These are phyloP conservation scores for Ginglymostoma cirratum DNA, from an alignment of 2,113 vertebrate species.

Conservation along the genomic window DNA sequence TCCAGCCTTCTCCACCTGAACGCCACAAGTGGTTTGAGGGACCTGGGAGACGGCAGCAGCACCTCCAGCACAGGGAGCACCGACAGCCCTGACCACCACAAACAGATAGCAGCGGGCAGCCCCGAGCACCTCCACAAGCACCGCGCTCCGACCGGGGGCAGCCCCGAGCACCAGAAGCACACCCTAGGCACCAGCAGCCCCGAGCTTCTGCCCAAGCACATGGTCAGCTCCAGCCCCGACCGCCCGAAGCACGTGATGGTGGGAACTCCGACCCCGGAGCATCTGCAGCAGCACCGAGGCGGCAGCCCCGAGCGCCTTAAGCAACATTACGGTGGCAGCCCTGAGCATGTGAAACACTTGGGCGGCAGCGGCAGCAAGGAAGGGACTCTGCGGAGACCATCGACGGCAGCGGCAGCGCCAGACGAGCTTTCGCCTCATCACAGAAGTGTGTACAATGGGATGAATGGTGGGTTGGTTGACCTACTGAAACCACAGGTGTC, in stretches of 20 bases:
- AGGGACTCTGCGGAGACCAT: slow-evolving; percentile 63
- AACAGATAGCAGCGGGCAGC: slow-evolving; percentile 57
- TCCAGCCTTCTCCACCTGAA: slow-evolving; percentile 73
- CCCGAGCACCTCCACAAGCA: slow-evolving; percentile 78
- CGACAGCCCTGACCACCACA: slow-evolving; percentile 67
- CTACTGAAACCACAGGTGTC: slow-evolving; percentile 47
- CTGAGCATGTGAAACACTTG: slow-evolving; percentile 71
- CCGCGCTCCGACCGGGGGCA: slow-evolving; percentile 50
- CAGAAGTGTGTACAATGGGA: slow-evolving; percentile 78
- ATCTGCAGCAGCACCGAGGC: slow-evolving; percentile 72
- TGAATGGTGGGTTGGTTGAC: slow-evolving; percentile 67
- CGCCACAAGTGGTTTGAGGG: slow-evolving; percentile 63
- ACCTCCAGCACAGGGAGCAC: slow-evolving; percentile 80
- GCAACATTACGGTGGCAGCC: slow-evolving; percentile 66
- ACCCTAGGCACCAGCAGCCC: slow-evolving; percentile 55
- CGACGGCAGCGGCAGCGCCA: slow-evolving; percentile 45
- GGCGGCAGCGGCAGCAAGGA: slow-evolving; percentile 52
- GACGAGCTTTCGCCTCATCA: slow-evolving; percentile 72
- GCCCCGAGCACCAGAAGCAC: slow-evolving; percentile 62
- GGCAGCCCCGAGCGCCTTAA: slow-evolving; percentile 79
- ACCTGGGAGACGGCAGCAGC: slow-evolving; percentile 88
- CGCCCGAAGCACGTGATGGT: slow-evolving; percentile 59
- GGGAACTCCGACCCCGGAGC: slow-evolving; percentile 63
- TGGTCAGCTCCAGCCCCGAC: slow-evolving; percentile 63
- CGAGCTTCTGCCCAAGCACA: slow-evolving; percentile 64